A percentile compares a stretch with the other conserved stretches of the same genome.
These are phyloP conservation scores for Elanoides forficatus DNA, from an alignment of 2,113 vertebrate genomes.

Conservation along the genomic window DNA sequence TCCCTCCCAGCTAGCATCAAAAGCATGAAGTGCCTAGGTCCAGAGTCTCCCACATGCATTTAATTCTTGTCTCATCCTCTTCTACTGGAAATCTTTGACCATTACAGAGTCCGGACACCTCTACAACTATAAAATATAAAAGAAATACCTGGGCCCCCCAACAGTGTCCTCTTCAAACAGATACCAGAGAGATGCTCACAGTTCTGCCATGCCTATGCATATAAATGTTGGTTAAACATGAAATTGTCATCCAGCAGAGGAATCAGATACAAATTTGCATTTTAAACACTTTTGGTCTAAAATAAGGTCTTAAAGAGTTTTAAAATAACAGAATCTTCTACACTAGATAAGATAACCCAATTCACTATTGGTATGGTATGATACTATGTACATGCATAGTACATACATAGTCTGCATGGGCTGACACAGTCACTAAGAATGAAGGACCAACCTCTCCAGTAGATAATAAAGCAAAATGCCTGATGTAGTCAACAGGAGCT, in stretches of 20 bases:
- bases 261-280: not conserved
- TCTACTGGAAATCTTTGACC: slow-evolving; percentile 62
- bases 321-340: not conserved
- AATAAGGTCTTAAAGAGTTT: not conserved
- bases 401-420: not conserved
- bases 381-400: not conserved
- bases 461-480: not conserved
- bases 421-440: not conserved
- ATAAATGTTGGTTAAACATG: slow-evolving; percentile 50
- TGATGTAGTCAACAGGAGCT: not conserved
- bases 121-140: slow-evolving; percentile 72
- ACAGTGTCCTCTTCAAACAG: slow-evolving; percentile 63
- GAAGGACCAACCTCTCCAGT: not conserved
- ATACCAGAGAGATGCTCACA: slow-evolving; percentile 48
- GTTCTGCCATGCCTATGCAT: slow-evolving; percentile 49
- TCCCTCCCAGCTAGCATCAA: slow-evolving; percentile 63
- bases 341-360: not conserved
- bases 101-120: slow-evolving; percentile 60
- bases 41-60: slow-evolving; percentile 55
- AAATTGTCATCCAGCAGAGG: not conserved
- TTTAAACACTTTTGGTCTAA: not conserved
- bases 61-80: slow-evolving; percentile 64
- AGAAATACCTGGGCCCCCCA: slow-evolving; percentile 70
- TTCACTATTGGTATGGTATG: not conserved
- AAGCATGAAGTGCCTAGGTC: slow-evolving; percentile 59